Base-by-base conservation (phyloP, 2,113 vertebrate genomes). In the Limanda limanda region DNA sequence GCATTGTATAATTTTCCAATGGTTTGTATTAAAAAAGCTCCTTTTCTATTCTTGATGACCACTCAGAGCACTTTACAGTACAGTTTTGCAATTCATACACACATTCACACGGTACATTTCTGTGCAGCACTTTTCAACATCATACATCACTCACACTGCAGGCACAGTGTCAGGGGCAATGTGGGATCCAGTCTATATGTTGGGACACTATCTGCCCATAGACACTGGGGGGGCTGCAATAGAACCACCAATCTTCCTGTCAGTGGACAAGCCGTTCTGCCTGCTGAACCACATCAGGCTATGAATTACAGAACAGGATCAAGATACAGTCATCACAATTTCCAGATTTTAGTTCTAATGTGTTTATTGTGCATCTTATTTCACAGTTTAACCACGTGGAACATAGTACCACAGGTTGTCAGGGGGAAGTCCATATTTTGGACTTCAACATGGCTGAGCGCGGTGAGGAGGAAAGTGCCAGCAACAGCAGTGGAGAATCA, bases 401-500 rank as follows among this genome's bases (percentile, higher is more conserved):
- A 20, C 62, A 45, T 51, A 51, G 37, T 17, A 66, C 62, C 58
- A 11, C 57, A 82, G 51, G 11, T 62, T 74, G 60, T 74, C 81
- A 75, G 78, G 56, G 63, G 71, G 74, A 70, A 74, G 71, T 82
- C 69, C 76, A n/a, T 66, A 61, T 78, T 83, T 74, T 74, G 71
- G 84, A 82, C 86, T 82, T 88, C 81, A 90, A 76, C 93, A 99
- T 99, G 98, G 98, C 97, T 94, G 97, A 95, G 86, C 97, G 97
- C 81, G 97, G 96, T 89, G 97, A 99, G 94, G 96, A 98, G 85
- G 97, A 99, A 94, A 97, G 96, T 86, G 82, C 95, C 89, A 97
- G 95, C 95, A 99, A 99, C 92, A 98, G 96, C 88, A 97, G 95
- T 89, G 97, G 96, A 86, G 97, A 99, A 85, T 98, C 97, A 90